Conservation (phyloP, 92 coral and sea anemone genomes). For the Desmophyllum pertusum region DNA sequence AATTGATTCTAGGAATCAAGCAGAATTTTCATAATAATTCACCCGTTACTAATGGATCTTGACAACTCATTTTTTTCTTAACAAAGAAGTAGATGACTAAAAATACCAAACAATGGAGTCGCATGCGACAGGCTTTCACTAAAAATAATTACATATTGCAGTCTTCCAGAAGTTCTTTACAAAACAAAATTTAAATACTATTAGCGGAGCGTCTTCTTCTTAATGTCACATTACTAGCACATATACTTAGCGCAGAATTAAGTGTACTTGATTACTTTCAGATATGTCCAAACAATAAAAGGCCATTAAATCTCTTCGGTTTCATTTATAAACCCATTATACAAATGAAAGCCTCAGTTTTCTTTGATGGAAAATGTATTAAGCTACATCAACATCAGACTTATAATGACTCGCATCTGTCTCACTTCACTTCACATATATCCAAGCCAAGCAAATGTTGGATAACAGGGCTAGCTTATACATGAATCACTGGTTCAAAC, state of each 20-base stretch:
- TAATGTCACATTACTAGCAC: background rate
- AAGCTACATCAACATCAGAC: background rate
- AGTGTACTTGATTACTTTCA: background rate
- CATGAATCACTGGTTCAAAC: too few species aligned
- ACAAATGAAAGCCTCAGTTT: background rate
- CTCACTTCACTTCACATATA: background rate
- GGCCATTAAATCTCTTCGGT: slow-evolving; percentile 13
- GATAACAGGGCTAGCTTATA: background rate
- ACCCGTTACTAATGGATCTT: background rate
- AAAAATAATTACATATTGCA: background rate
- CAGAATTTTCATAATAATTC: background rate
- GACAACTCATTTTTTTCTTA: background rate
- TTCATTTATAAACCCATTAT: background rate
- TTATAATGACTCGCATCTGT: slow-evolving; percentile 11
- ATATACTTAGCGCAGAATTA: background rate
- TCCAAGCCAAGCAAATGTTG: background rate
- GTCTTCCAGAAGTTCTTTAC: background rate
- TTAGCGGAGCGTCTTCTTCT: background rate
- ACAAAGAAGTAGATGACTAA: background rate
- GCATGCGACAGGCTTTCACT: background rate
- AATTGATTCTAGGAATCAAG: background rate
- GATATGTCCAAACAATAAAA: slow-evolving; percentile 6
- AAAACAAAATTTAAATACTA: slow-evolving; percentile 8
- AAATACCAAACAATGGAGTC: background rate
- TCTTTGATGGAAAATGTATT: slow-evolving; percentile 13